phyloP scores from a whole-genome alignment of 2,113 vertebrate species.

The Cynoglossus semilaevis region DNA sequence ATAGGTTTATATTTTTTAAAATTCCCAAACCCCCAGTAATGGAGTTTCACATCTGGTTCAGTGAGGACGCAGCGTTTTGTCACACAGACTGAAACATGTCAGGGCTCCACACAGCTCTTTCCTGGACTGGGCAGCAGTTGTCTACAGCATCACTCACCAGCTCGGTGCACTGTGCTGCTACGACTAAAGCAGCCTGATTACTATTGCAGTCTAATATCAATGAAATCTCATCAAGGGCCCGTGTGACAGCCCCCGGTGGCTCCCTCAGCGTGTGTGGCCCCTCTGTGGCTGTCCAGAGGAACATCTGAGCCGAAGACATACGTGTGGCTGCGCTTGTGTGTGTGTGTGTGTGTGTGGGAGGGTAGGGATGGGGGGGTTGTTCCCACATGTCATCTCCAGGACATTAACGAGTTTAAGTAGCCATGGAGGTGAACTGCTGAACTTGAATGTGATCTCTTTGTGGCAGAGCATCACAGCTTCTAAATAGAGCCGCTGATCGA shows the following conservation, averaged over 20 bases:
- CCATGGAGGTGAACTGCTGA: constrained; percentile 72
- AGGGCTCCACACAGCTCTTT: constrained; percentile 9
- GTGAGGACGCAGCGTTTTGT: constrained; percentile 3
- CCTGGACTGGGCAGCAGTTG: constrained; percentile 60
- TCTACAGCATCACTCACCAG: constrained; percentile 48
- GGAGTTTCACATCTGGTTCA: too few relatives aligned
- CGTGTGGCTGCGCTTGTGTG: constrained; percentile 50
- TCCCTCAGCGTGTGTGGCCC: constrained; percentile 76
- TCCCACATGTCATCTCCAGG: constrained; percentile 56
- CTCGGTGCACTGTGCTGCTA: constrained; percentile 48
- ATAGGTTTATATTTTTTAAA: too few relatives aligned
- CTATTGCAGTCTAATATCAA: constrained; percentile 66
- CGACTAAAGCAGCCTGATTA: constrained; percentile 56
- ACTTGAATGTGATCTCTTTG: constrained; percentile 73
- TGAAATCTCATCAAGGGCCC: constrained; percentile 61
- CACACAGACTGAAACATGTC: constrained; percentile 5
- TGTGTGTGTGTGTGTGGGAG: constrained; percentile 44
- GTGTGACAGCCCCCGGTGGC: constrained; percentile 42
- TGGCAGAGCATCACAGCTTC: constrained; percentile 50
- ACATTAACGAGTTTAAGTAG: constrained; percentile 53
- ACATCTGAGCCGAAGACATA: constrained; percentile 68
- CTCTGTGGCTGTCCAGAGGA: constrained; percentile 57
- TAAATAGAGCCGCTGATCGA: constrained; percentile 59
- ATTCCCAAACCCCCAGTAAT: too few relatives aligned
- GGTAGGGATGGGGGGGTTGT: constrained; percentile 15